phyloP scores from a whole-genome alignment of 2,888 invertebrate species.

The Melinaea marsaeus region DNA sequence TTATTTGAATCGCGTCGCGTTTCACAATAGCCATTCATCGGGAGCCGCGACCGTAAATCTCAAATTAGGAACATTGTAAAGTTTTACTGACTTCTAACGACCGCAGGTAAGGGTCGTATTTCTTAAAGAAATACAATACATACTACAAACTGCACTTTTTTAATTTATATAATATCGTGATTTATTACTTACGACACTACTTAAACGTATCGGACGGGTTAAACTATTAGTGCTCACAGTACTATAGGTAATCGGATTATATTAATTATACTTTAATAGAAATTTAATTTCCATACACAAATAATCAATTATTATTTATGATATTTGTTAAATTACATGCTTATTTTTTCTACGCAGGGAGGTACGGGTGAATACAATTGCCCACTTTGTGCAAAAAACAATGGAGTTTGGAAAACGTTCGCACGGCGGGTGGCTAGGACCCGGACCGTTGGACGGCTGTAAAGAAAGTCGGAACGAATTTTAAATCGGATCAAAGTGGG shows the following conservation, averaged over 20 bases:
- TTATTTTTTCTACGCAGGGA: too few species aligned
- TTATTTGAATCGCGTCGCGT: conserved; percentile 41
- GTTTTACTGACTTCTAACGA: conserved; percentile 59
- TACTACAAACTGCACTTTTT: conserved; percentile 28
- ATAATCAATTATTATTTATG: too few species aligned
- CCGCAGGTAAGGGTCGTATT: conserved; percentile 51
- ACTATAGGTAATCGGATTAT: neutral
- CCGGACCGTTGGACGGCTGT: conserved; percentile 50
- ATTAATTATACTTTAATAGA: too few species aligned
- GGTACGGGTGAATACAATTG: conserved; percentile 14
- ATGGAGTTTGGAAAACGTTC: conserved; percentile 35
- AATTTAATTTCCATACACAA: too few species aligned
- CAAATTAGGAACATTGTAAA: conserved; percentile 68
- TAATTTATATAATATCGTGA: conserved; percentile 7
- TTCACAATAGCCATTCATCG: conserved; percentile 64
- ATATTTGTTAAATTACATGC: too few species aligned
- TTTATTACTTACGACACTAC: conserved; percentile 12
- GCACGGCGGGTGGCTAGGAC: conserved; percentile 53
- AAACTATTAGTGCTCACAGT: neutral
- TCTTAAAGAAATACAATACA: conserved; percentile 41
- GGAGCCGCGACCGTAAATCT: conserved; percentile 50
- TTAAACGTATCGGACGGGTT: neutral
- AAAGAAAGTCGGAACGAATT: conserved; percentile 73
- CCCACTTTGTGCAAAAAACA: conserved; percentile 25
- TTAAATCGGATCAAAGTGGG: conserved; percentile 66